These are phyloP conservation scores for Dascyllus trimaculatus DNA, from an alignment of 2,113 vertebrate species.

Conservation along the genomic window DNA sequence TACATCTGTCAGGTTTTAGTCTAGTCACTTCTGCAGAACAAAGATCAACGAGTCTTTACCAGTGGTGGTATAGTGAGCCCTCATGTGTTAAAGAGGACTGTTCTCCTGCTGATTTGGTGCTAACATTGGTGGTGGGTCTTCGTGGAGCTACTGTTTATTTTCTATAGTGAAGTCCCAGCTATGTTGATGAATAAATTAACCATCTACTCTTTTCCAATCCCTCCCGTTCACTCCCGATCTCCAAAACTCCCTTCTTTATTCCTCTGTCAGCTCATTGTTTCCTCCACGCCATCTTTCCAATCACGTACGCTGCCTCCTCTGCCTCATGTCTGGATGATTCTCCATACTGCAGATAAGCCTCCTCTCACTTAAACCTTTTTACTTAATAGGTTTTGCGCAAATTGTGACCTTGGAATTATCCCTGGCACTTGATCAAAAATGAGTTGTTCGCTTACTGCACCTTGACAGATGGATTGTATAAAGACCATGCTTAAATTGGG, in stretches of 20 bases:
- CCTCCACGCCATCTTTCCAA: constrained; percentile 28
- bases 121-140: constrained; percentile 69
- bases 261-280: constrained; percentile 28
- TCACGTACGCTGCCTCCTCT: constrained; percentile 22
- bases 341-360: constrained; percentile 57
- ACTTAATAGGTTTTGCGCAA: neutral
- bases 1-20: neutral
- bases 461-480: constrained; percentile 8
- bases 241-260: neutral
- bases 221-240: constrained; percentile 10
- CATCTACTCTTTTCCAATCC: constrained; percentile 1
- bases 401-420: constrained; percentile 21
- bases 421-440: constrained; percentile 23
- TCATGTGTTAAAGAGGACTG: neutral
- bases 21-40: neutral
- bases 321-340: constrained; percentile 28
- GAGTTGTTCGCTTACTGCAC: neutral
- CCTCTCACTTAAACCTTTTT: constrained; percentile 19
- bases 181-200: constrained; percentile 54
- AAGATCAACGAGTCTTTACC: neutral
- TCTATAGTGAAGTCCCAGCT: constrained; percentile 25
- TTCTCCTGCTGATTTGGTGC: constrained; percentile 23
- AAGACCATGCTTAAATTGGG: constrained; percentile 13
- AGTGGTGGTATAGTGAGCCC: constrained; percentile 1
- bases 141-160: constrained; percentile 37